Percentiles rank a stretch among this genome's conserved stretches.
phyloP scores from a whole-genome alignment of 2,797 vertebrate genomes.

The Falco novaeseelandiae region DNA sequence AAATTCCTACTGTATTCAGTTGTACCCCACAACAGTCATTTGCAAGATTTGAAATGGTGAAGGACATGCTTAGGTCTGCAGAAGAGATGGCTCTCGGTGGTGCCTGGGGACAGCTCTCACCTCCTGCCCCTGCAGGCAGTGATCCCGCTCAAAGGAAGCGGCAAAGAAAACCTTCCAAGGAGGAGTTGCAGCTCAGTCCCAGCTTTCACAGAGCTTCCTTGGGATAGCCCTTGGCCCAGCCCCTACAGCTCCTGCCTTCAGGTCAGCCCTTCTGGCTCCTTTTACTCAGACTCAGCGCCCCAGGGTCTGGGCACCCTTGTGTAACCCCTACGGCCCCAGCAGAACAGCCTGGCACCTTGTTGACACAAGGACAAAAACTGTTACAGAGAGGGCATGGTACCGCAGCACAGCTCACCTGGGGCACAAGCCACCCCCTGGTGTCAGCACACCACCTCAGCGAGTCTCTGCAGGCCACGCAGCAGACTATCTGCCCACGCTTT shows the following conservation, averaged over 20 bases:
- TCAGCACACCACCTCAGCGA: background rate
- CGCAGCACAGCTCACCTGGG: background rate
- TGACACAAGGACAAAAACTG: background rate
- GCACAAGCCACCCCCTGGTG: background rate
- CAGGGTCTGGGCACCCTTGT: background rate
- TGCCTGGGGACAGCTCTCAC: background rate
- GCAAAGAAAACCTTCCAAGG: background rate
- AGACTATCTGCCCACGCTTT: background rate
- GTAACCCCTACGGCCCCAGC: background rate
- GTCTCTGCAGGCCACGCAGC: background rate
- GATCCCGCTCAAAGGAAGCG: background rate
- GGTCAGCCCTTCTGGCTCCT: background rate
- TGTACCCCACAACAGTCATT: background rate
- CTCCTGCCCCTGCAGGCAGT: background rate
- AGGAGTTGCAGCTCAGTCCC: background rate
- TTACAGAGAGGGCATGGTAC: background rate
- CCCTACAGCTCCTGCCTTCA: background rate
- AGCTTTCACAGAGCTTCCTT: background rate
- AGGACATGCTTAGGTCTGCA: rapidly evolving
- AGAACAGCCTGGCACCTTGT: background rate
- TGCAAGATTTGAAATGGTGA: background rate
- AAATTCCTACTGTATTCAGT: background rate
- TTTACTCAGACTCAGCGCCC: background rate
- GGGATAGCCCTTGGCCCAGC: background rate
- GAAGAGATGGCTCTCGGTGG: background rate